phyloP scores from a whole-genome alignment of 2,113 vertebrate genomes.

The Lepidothrix coronata region DNA sequence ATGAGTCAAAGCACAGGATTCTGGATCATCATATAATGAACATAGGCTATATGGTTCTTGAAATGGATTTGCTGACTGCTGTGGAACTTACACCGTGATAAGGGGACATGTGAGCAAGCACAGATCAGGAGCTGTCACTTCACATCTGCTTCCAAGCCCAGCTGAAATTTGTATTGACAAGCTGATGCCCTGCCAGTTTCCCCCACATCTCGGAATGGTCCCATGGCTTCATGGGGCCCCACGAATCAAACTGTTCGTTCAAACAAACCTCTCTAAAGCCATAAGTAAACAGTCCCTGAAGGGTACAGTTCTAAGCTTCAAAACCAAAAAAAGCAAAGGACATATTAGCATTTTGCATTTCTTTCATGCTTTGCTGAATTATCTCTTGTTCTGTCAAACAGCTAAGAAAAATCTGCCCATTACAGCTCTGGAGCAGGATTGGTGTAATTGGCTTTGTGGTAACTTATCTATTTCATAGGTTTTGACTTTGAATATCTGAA shows the following conservation, averaged over 20 bases:
- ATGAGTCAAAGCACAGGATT: not conserved
- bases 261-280: not conserved
- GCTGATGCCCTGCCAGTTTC: not conserved
- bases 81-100: not conserved
- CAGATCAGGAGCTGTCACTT: not conserved
- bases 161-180: not conserved
- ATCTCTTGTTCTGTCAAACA: conserved; percentile 30
- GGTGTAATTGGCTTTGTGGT: conserved; percentile 30
- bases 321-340: not conserved
- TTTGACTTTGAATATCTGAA: conserved; percentile 25
- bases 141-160: not conserved
- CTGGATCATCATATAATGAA: not conserved
- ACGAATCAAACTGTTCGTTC: not conserved
- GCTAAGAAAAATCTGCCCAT: conserved; percentile 18
- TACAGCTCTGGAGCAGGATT: not conserved
- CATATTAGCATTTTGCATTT: conserved; percentile 10
- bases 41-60: not conserved
- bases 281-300: not conserved
- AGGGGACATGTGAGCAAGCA: not conserved
- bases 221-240: not conserved
- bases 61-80: not conserved
- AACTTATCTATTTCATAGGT: conserved; percentile 22
- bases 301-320: not conserved
- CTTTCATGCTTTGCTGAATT: conserved; percentile 46
- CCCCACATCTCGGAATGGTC: not conserved